Base-by-base conservation (phyloP, 2,888 invertebrate species). In the Troglohyphantes excavatus region DNA sequence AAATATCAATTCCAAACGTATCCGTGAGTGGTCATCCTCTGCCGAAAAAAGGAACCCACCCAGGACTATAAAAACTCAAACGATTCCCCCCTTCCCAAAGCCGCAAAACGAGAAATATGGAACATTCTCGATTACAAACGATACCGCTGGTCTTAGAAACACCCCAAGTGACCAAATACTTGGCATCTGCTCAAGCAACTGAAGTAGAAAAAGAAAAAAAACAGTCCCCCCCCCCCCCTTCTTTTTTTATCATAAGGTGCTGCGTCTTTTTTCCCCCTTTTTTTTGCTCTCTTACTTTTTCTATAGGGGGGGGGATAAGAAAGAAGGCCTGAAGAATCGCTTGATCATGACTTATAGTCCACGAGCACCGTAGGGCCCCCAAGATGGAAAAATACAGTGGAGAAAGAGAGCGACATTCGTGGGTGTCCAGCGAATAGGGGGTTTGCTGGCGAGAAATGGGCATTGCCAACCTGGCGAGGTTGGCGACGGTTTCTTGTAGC, bases 311-410 rank as follows among this genome's bases (percentile, higher is more conserved):
- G 13, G 21, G 26, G 13, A 26, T 53, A 53, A 17, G 53, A 53
- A 68, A 72, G 39, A 3, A n/a, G 19, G 59, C 82, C 68, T 53
- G 68, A 76, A 89, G 82, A 82, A 70, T 72, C 65, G 84, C 65
- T 84, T 53, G 89, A 78, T 84, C 83, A 78, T 90, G 84, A 90
- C 83, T 90, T 90, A 90, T 90, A 83, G 89, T 83, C 53, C 19
- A 27, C 59, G 65, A 83, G 88, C 68, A 89, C 27, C 39, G 67
- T 39, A 82, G 88, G n/a, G 82, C 88, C 73, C 53, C 65, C 39
- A 53, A 88, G 68, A 82, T 76, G 75, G 76, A 83, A 76, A 76
- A 82, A 79, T 85, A 76, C 53, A 75, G 76, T 76, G 67, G 46
- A 53, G 65, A 82, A 68, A 68, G 46, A 53, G 65, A 82, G 53